These are phyloP conservation scores for Dendrocincla tyrannina DNA, from an alignment of 2,797 vertebrate genomes.

Conservation along the genomic window DNA sequence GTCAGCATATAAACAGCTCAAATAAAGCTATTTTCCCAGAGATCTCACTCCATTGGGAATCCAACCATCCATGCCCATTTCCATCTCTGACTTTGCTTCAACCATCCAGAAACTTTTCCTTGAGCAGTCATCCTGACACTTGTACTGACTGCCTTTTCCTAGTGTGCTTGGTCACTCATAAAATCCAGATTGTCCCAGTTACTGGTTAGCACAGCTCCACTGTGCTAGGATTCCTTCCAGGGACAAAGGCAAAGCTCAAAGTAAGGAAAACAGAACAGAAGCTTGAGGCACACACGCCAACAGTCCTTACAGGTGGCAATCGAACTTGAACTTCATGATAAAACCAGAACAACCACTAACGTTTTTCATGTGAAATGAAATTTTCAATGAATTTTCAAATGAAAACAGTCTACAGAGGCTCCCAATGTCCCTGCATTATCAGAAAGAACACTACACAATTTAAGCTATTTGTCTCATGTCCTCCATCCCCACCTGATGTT, in stretches of 20 bases:
- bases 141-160: neutral
- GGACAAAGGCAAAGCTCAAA: neutral
- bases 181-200: neutral
- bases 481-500: neutral
- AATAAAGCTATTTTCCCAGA: neutral
- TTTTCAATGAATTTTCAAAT: neutral
- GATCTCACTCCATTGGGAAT: neutral
- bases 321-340: rapidly evolving
- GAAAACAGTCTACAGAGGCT: neutral
- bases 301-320: neutral
- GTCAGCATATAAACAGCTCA: neutral
- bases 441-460: neutral
- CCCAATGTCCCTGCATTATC: neutral
- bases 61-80: neutral
- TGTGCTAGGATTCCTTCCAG: neutral
- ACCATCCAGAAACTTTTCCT: neutral
- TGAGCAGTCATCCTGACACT: neutral
- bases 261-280: neutral
- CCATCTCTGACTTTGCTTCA: neutral
- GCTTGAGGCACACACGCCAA: neutral
- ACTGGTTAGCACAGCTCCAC: neutral
- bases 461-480: neutral
- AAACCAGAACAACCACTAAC: neutral
- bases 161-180: neutral
- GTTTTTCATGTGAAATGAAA: neutral